Evolutionary conservation across 2,888 invertebrate genomes (phyloP), one percentile per base, ranked within the genome.

Genomic region (Unio pictorum): DNA sequence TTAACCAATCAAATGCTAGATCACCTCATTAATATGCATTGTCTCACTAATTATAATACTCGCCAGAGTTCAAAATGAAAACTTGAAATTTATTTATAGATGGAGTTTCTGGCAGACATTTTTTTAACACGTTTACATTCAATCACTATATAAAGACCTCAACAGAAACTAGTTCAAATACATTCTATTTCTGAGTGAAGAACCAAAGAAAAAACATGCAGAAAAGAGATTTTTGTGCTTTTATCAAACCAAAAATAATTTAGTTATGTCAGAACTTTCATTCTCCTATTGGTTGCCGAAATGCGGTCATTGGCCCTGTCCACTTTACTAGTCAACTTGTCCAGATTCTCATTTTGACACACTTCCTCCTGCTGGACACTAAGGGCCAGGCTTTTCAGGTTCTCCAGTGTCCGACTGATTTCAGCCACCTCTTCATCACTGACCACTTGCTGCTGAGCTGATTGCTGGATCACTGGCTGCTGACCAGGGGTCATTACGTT

Each of bases 311-410:
- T 81, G 18, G 81, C 82, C 28, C 60, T 73, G 60, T 81, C 80
- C 18, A 85, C 85, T 64, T 78, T 75, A 4, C 45, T 61, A 11
- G 73, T 79, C n/a, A 85, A 69, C 11, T 73, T 73, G 66, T 81
- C 80, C 28, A 85, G 72, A 60, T 76, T 77, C 59, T 81, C 80
- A 45, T 76, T 73, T 66, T 85, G 84, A 15, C 64, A 61, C 26
- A 71, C 71, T 56, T 77, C 76, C 65, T 84, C 85, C 56, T 72
- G 67, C 61, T 79, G 74, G 26, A 82, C 78, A 30, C 76, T 73
- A n/a, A 84, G 62, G 34, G 83, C 83, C 67, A 84, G 64, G 56
- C 80, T 77, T 71, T 82, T 84, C 66, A 85, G 66, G 64, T 78
- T 75, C 57, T 62, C 69, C 61, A 85, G 66, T 20, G 75, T 75